These are phyloP conservation scores for Baronia brevicornis DNA, from an alignment of 2,888 invertebrate genomes.

Conservation along the genomic window DNA sequence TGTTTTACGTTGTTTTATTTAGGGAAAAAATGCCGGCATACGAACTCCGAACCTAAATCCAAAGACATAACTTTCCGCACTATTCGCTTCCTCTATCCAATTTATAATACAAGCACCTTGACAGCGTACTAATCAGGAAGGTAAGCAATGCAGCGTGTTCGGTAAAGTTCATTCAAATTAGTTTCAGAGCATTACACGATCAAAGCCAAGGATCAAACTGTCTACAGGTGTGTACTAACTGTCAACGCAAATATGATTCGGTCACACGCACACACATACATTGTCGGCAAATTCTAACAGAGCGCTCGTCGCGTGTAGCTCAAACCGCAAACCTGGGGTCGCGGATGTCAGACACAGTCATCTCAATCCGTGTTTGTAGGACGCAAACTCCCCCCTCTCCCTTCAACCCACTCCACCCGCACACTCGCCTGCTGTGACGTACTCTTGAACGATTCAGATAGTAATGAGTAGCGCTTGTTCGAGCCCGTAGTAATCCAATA, in stretches of 20 bases:
- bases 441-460: conserved; percentile 24
- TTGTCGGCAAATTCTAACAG: neutral
- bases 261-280: neutral
- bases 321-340: conserved; percentile 16
- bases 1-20: too few relatives aligned
- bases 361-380: conserved; percentile 53
- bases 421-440: too few relatives aligned
- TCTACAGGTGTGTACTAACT: neutral
- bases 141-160: conserved; percentile 5
- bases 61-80: conserved; percentile 6
- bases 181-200: neutral
- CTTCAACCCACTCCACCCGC: too few relatives aligned
- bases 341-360: conserved; percentile 49
- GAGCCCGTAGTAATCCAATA: conserved; percentile 23
- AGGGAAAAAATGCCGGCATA: too few relatives aligned
- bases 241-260: conserved; percentile 3
- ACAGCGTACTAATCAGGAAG: conserved; percentile 6
- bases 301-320: neutral
- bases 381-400: conserved; percentile 24
- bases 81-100: conserved; percentile 6
- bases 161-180: conserved; percentile 4
- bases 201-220: neutral
- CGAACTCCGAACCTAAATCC: too few relatives aligned
- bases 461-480: conserved; percentile 39
- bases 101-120: conserved; percentile 6